A percentile compares a stretch with the other conserved stretches of the same genome.
phyloP scores from a whole-genome alignment of 1,140 invertebrate species.

The Steinernema feltiae region DNA sequence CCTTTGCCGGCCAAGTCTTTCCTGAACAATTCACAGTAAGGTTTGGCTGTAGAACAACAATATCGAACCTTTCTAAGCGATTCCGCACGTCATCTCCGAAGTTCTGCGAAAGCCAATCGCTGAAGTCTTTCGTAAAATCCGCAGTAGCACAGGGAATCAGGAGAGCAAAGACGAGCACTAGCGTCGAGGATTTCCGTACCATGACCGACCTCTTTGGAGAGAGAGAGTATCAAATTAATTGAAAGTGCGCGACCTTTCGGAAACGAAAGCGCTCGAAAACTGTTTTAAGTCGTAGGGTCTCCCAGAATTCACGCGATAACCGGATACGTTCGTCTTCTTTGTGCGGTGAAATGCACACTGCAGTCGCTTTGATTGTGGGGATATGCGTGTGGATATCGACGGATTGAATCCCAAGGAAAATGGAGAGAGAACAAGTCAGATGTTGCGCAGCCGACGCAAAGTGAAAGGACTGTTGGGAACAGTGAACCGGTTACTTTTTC shows the following conservation, averaged over 20 bases:
- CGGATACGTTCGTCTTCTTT: not conserved
- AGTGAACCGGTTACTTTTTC: not conserved
- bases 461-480: not conserved
- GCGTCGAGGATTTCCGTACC: not conserved
- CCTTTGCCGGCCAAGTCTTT: constrained; percentile 44
- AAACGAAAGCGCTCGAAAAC: not conserved
- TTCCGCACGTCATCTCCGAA: constrained; percentile 49
- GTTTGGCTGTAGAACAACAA: not conserved
- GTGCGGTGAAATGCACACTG: not conserved
- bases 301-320: constrained; percentile 1
- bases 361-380: not conserved
- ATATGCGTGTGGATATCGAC: not conserved
- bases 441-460: not conserved
- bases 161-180: not conserved
- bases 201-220: not conserved
- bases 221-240: not conserved
- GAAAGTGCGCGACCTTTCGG: not conserved
- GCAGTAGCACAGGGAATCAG: constrained; percentile 17
- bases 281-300: not conserved
- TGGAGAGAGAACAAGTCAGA: not conserved
- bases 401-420: not conserved
- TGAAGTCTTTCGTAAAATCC: constrained; percentile 41
- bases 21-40: constrained; percentile 26
- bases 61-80: constrained; percentile 46
- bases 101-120: constrained; percentile 41